Base-by-base conservation (phyloP, 2,113 vertebrate species). In the Coptodon rendalli region DNA sequence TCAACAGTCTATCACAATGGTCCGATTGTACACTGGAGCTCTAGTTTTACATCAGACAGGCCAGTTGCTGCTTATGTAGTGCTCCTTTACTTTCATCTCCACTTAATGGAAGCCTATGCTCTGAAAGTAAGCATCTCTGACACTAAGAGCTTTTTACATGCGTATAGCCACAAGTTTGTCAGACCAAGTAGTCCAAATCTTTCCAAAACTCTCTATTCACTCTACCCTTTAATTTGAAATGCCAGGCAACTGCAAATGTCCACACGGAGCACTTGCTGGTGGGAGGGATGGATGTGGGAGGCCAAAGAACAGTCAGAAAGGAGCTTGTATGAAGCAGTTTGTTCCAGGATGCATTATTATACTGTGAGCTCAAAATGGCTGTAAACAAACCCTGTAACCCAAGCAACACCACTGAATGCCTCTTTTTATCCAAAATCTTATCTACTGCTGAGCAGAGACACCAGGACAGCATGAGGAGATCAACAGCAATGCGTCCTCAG, bases 321-420 rank as follows among this genome's bases (percentile, higher is more conserved):
- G 81, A 92, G 87, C 81, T 89, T 92, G 87, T 88, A 82, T 87
- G 71, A 27, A 40, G 50, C 31, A 22, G 53, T 59, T 90, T 88
- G 87, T 91, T 90, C 57, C 43, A 92, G 82, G 11, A 91, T 90
- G 88, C 92, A 88, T 93, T 92, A 92, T 93, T 94, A 89, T 91
- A 95, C 92, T 83, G 83, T 85, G 88, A 85, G 88, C 36, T 83
- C 80, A 80, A 92, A 91, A 93, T 86, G 24, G 81, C 78, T 90
- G 92, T 92, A 95, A 96, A 94, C 89, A 95, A 88, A 91, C 13
- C 88, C 85, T 6, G 90, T 95, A 91, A 63, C 95, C 95, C 3
- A 63, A 91, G 94, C 73, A 89, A 96, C 94, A n/a, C 31, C 59
- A 83, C n/a, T 85, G 89, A 94, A 95, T 89, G 85, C 50, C 78